These are phyloP conservation scores for Cistogaster globosa DNA, from an alignment of 2,888 invertebrate species.

Conservation along the genomic window DNA sequence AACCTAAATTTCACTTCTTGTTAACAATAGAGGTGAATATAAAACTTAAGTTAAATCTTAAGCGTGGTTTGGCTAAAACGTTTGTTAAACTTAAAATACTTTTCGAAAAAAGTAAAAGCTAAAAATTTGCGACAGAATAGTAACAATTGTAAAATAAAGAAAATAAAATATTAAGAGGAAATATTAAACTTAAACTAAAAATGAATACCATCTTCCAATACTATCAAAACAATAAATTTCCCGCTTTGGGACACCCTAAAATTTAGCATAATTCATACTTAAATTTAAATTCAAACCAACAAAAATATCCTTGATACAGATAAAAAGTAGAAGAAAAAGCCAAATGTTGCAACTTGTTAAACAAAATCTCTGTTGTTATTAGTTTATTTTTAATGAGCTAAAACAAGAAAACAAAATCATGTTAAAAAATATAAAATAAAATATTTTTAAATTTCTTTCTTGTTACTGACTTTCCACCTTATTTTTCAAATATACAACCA, in stretches of 20 bases:
- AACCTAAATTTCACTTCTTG: too few species aligned
- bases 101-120: too few species aligned
- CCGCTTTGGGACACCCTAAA: not conserved
- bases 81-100: too few species aligned
- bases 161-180: too few species aligned
- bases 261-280: not conserved
- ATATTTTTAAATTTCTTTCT: slow-evolving; percentile 26
- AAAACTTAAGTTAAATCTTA: too few species aligned
- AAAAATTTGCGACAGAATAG: too few species aligned
- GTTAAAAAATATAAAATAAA: not conserved
- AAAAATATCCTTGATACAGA: not conserved
- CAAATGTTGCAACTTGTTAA: slow-evolving; percentile 43
- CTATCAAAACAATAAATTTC: not conserved
- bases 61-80: too few species aligned
- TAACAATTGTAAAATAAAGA: too few species aligned
- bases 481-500: not conserved
- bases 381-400: slow-evolving; percentile 53
- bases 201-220: too few species aligned
- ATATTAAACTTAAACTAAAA: too few species aligned
- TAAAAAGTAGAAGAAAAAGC: slow-evolving; percentile 10
- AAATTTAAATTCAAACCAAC: not conserved
- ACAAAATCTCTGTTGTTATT: slow-evolving; percentile 37
- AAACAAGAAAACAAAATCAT: slow-evolving; percentile 22
- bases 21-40: too few species aligned
- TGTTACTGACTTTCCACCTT: slow-evolving; percentile 53